A percentile compares a stretch with the other conserved stretches of the same genome.
These are phyloP conservation scores for Leptopilina syphax DNA, from an alignment of 2,888 invertebrate species.

Conservation along the genomic window DNA sequence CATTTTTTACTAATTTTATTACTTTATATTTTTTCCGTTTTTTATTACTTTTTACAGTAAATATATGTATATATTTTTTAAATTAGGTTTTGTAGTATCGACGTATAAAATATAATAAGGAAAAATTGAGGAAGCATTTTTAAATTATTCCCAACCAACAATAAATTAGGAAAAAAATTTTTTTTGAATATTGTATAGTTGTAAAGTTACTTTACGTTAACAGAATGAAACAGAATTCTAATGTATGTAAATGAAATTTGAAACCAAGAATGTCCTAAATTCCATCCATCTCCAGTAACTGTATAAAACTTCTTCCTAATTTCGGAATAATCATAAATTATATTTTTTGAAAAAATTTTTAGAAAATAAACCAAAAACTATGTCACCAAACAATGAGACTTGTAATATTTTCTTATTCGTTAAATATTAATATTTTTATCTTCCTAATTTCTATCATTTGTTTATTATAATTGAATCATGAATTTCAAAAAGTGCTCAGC, in stretches of 20 bases:
- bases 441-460: too few species aligned
- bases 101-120: too few species aligned
- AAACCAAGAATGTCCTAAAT: not conserved
- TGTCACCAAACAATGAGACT: not conserved
- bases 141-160: not conserved
- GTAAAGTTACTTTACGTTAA: not conserved
- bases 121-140: not conserved
- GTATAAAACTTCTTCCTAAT: slow-evolving; percentile 11
- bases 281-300: not conserved
- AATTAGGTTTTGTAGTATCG: too few species aligned
- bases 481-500: too few species aligned
- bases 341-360: not conserved
- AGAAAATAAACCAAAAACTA: too few species aligned
- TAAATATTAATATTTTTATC: not conserved
- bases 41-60: too few species aligned
- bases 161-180: not conserved
- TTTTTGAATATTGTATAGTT: not conserved
- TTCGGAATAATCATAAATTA: slow-evolving; percentile 5
- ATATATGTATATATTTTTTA: too few species aligned
- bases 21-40: too few species aligned
- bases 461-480: too few species aligned
- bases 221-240: slow-evolving; percentile 1
- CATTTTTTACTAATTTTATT: too few species aligned
- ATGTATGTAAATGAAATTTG: slow-evolving; percentile 8
- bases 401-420: not conserved